Conservation (phyloP, 2,113 vertebrate species). For the Pampusana beccarii region DNA sequence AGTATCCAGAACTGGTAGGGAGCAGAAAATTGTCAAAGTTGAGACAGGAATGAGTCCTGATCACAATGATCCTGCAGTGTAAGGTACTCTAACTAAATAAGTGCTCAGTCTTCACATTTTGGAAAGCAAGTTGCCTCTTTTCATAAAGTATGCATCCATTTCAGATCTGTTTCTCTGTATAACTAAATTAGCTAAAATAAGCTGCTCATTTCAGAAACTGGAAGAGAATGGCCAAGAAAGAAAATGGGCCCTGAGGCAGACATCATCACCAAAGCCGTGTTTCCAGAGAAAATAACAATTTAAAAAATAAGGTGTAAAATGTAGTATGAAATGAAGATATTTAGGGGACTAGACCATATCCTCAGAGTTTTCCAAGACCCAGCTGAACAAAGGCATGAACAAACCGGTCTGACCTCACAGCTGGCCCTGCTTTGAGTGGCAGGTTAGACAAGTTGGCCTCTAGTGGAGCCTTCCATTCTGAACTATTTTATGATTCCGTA, state of each 20-base stretch:
- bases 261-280: neutral
- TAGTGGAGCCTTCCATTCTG: neutral
- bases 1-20: neutral
- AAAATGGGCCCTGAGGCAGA: neutral
- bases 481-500: neutral
- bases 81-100: neutral
- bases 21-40: neutral
- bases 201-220: neutral
- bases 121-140: neutral
- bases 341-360: neutral
- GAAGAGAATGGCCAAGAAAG: neutral
- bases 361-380: neutral
- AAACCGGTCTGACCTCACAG: neutral
- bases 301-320: neutral
- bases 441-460: neutral
- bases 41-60: neutral
- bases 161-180: neutral
- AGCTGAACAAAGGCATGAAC: neutral
- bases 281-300: neutral
- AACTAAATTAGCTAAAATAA: neutral
- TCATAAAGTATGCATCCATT: neutral
- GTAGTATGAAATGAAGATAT: neutral
- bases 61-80: neutral
- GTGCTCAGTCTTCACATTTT: neutral
- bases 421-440: neutral